Percentiles rank a stretch among this genome's conserved stretches.
Conservation (phyloP, 1,140 invertebrate species). For the Chrysomallon squamiferum region DNA sequence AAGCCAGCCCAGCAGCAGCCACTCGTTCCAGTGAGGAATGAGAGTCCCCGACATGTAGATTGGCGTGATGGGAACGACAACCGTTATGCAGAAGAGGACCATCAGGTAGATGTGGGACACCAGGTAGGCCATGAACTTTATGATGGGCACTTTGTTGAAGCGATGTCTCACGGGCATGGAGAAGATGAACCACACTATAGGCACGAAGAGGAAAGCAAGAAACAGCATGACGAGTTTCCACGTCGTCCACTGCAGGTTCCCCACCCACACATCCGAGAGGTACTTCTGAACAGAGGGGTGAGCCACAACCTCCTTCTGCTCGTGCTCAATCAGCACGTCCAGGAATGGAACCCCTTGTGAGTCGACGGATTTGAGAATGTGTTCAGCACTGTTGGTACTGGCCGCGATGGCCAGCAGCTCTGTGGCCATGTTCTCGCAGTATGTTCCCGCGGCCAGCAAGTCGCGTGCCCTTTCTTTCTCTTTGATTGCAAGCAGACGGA, state of each 20-base stretch:
- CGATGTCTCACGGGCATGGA: constrained; percentile 93
- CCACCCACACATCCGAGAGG: constrained; percentile 80
- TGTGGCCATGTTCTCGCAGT: constrained; percentile 96
- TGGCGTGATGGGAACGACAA: constrained; percentile 81
- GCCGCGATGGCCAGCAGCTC: constrained; percentile 93
- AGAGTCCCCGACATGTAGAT: constrained; percentile 63
- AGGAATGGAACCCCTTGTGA: constrained; percentile 86
- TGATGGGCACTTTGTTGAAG: constrained; percentile 91
- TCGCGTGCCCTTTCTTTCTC: constrained; percentile 98
- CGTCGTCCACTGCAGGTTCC: constrained; percentile 91
- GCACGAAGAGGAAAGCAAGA: constrained; percentile 88
- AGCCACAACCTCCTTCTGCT: constrained; percentile 90
- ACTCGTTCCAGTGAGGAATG: constrained; percentile 89
- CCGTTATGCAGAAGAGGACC: constrained; percentile 85
- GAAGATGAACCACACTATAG: constrained; percentile 95
- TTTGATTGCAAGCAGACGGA: constrained; percentile 76
- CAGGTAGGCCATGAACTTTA: constrained; percentile 99
- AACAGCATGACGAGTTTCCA: constrained; percentile 94
- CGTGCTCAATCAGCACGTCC: constrained; percentile 97
- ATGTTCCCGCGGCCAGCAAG: constrained; percentile 90
- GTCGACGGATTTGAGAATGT: constrained; percentile 57
- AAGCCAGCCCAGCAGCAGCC: constrained; percentile 93
- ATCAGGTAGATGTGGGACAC: constrained; percentile 98
- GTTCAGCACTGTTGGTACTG: constrained; percentile 83
- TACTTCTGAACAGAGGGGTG: constrained; percentile 69